Conservation (phyloP, 2,888 invertebrate species). For the Hymenopus coronatus region DNA sequence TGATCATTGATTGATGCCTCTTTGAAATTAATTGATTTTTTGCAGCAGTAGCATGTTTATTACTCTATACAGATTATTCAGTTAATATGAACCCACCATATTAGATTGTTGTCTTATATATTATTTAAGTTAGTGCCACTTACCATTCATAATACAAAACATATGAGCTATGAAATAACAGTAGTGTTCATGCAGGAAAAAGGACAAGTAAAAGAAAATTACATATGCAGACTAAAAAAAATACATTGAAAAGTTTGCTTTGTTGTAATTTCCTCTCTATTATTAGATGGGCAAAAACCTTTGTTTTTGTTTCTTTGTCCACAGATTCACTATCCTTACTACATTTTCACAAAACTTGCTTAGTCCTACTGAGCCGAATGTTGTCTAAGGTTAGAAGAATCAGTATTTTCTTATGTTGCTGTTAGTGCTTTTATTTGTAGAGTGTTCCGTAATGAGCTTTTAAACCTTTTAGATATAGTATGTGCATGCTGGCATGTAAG, state of each 20-base stretch:
- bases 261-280: neutral
- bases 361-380: conserved; percentile 35
- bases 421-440: neutral
- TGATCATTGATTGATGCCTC: too few relatives aligned
- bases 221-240: neutral
- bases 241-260: neutral
- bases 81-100: too few relatives aligned
- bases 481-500: neutral
- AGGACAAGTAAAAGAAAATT: neutral
- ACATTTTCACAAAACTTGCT: conserved; percentile 35
- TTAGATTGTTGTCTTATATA: too few relatives aligned
- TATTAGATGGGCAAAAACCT: conserved; percentile 14
- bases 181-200: neutral
- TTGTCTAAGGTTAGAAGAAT: conserved; percentile 30
- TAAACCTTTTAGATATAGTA: neutral
- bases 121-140: too few relatives aligned
- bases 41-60: too few relatives aligned
- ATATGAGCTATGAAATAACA: too few relatives aligned
- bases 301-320: conserved; percentile 33
- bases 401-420: neutral
- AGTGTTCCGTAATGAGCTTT: neutral
- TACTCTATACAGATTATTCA: too few relatives aligned
- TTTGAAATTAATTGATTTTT: too few relatives aligned
- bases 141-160: too few relatives aligned
- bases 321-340: conserved; percentile 35